Evolutionary conservation across 1,140 invertebrate species (phyloP), one percentile per base, ranked within the genome.

Genomic region (Helicoverpa zea): DNA sequence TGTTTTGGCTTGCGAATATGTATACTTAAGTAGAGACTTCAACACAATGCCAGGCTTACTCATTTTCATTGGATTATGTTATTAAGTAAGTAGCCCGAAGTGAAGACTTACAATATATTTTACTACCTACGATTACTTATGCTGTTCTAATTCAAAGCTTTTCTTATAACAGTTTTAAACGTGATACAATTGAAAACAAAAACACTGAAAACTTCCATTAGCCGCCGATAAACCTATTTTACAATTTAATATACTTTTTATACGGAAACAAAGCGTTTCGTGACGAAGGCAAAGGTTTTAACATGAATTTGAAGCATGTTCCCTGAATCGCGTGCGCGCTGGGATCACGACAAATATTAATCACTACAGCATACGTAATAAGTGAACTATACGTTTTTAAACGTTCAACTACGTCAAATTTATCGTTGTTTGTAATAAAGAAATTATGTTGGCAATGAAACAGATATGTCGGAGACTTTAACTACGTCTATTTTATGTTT

Each of bases 221-320:
- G 13, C 5, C 49, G 0, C 14, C 51, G 61, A 64, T 66, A 79
- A 79, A 68, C 2, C 10, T 49, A 29, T 59, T 18, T 79, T 58
- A 79, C 56, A 54, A 61, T 76, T 76, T 77, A 59, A 72, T 63
- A 35, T 13, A 81, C 12, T 81, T 84, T 84, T 83, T 81, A 54
- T 78, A 43, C 30, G 77, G 70, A 87, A 83, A 80, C 78, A 63
- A 82, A 84, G 54, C 54, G 7, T 12, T 87, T 87, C 81, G 81
- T 86, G 83, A 83, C 81, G 51, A 84, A 84, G 84, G 84, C 84
- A 84, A 86, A 84, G 83, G 84, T 85, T 89, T 81, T 77, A 64
- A 82, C 75, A 68, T 87, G 64, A 82, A 84, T 66, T 80, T 76
- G 18, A 83, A 75, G 43, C 80, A 74, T 63, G 81, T 80, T 74